A percentile compares a stretch with the other conserved stretches of the same genome.
These are phyloP conservation scores for Oenanthe oenanthe DNA, from an alignment of 2,113 vertebrate genomes.

Conservation along the genomic window DNA sequence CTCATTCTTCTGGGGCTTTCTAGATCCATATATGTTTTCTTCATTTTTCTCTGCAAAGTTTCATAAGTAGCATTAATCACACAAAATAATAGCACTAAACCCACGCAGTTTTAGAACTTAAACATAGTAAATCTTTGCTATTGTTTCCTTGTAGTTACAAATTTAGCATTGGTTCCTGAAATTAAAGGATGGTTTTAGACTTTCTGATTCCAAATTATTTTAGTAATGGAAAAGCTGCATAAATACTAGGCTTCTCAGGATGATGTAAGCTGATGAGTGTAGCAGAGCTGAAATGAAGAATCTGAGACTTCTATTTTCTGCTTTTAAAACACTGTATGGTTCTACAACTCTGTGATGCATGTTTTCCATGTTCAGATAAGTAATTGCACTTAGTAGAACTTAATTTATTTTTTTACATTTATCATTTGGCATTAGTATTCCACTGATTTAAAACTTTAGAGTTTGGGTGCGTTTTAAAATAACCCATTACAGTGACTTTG, in stretches of 20 bases:
- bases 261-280: constrained; percentile 34
- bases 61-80: background rate
- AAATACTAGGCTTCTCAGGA: background rate
- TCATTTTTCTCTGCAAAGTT: background rate
- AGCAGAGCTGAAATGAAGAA: background rate
- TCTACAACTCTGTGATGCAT: background rate
- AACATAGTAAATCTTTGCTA: background rate
- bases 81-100: background rate
- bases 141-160: background rate
- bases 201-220: constrained; percentile 4
- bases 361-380: background rate
- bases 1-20: background rate
- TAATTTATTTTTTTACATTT: background rate
- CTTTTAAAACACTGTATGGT: background rate
- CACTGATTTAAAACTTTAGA: background rate
- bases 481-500: background rate
- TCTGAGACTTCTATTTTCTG: background rate
- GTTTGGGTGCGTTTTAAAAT: background rate
- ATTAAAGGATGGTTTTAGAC: background rate
- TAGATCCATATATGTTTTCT: background rate
- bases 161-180: background rate
- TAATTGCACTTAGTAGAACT: background rate
- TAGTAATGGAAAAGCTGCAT: constrained; percentile 30
- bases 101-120: background rate
- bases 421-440: background rate